These are phyloP conservation scores for Mythimna impura DNA, from an alignment of 2,888 invertebrate species.

Conservation along the genomic window DNA sequence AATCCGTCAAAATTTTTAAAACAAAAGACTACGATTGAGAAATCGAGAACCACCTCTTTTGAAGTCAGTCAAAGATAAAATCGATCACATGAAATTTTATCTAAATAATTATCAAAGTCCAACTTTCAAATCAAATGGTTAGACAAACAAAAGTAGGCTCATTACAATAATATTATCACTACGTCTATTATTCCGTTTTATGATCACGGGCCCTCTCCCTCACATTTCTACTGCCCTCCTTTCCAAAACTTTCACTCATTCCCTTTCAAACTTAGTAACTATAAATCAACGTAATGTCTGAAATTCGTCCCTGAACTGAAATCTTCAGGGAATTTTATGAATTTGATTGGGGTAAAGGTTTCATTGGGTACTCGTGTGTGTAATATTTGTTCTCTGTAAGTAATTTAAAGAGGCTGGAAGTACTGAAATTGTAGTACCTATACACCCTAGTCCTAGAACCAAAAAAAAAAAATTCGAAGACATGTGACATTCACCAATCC, in stretches of 20 bases:
- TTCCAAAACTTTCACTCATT: constrained; percentile 12
- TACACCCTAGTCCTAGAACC: no score
- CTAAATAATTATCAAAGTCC: neutral
- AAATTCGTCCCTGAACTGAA: constrained; percentile 16
- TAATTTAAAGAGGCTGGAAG: neutral
- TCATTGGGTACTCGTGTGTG: constrained; percentile 28
- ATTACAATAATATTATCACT: constrained; percentile 15
- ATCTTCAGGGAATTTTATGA: constrained; percentile 27
- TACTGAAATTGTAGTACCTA: neutral
- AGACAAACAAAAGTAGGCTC: constrained; percentile 18
- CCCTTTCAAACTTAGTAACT: neutral
- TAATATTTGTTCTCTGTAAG: neutral
- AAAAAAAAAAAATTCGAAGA: no score
- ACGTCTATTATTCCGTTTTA: neutral
- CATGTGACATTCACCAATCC: no score
- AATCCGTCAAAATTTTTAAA: no score
- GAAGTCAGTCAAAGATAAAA: no score
- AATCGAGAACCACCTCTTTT: no score
- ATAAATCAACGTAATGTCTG: constrained; percentile 9
- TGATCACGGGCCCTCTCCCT: neutral
- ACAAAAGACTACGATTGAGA: no score
- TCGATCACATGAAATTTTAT: no score
- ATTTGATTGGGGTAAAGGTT: constrained; percentile 19
- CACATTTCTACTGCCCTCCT: neutral
- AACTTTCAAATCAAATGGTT: constrained; percentile 5